phyloP scores from a whole-genome alignment of 2,113 vertebrate genomes.

The Bambusicola thoracicus region DNA sequence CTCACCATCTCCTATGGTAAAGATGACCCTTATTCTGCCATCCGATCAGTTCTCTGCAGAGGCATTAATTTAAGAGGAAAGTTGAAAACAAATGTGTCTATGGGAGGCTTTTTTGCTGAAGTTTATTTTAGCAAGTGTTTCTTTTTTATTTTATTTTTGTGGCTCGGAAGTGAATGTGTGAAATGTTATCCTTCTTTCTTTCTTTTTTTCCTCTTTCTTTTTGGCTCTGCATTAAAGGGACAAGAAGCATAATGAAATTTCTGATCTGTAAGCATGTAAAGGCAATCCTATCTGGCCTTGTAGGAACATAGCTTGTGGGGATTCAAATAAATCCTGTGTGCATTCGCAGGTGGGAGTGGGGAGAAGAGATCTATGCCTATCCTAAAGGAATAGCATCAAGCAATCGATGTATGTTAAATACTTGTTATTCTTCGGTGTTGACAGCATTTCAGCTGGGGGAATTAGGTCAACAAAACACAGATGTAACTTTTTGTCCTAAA shows the following conservation, averaged over 20 bases:
- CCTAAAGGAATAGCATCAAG: background rate
- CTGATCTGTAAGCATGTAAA: background rate
- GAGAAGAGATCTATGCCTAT: background rate
- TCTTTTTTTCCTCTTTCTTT: background rate
- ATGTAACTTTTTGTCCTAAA: background rate
- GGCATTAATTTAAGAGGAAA: background rate
- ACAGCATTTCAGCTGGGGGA: background rate
- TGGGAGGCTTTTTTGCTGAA: background rate
- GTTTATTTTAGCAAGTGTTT: conserved; percentile 1
- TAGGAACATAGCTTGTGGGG: background rate
- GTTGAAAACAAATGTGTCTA: background rate
- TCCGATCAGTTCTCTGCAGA: background rate
- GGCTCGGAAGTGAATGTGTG: background rate
- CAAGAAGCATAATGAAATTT: background rate
- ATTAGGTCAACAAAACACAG: background rate
- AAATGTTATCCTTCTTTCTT: background rate
- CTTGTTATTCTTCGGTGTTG: background rate
- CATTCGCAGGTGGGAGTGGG: background rate
- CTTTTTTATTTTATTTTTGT: background rate
- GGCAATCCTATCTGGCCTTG: background rate
- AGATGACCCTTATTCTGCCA: background rate
- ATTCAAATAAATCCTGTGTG: background rate
- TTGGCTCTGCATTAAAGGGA: background rate
- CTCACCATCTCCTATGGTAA: background rate
- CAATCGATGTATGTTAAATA: background rate